Conservation (phyloP, 1,140 invertebrate genomes). For the Cyclina sinensis region DNA sequence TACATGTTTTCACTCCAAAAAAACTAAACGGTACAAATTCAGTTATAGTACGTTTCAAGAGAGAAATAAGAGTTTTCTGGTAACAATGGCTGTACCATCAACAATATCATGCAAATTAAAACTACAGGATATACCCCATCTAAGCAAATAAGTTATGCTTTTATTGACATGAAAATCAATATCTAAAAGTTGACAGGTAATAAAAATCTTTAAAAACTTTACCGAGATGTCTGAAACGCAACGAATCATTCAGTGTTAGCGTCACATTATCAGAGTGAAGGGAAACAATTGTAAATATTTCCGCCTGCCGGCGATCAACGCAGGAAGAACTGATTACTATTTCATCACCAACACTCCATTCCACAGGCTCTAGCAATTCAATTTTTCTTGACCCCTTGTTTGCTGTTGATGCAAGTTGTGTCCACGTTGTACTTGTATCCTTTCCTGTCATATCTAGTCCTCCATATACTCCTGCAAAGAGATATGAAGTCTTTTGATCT, state of each 20-base stretch:
- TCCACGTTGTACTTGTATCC: slow-evolving; percentile 70
- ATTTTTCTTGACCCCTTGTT: slow-evolving; percentile 67
- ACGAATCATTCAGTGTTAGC: slow-evolving; percentile 72
- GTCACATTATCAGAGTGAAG: slow-evolving; percentile 67
- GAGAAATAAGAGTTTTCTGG: too few species aligned
- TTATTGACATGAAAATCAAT: too few species aligned
- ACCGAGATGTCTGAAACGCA: slow-evolving; percentile 72
- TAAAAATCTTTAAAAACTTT: not conserved
- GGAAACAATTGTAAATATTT: slow-evolving; percentile 71
- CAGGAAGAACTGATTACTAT: slow-evolving; percentile 77
- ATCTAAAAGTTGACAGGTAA: too few species aligned
- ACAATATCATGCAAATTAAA: too few species aligned
- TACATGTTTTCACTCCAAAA: too few species aligned
- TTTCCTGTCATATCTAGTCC: slow-evolving; percentile 77
- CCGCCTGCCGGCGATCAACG: slow-evolving; percentile 72
- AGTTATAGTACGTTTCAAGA: too few species aligned
- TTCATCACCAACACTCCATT: slow-evolving; percentile 75
- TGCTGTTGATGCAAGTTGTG: slow-evolving; percentile 71
- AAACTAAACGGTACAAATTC: too few species aligned
- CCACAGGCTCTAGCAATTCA: slow-evolving; percentile 62
- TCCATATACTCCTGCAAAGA: slow-evolving; percentile 74
- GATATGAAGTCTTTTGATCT: too few species aligned
- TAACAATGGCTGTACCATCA: too few species aligned
- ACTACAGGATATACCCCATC: too few species aligned
- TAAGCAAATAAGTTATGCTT: too few species aligned